Base-by-base conservation (phyloP, 2,888 invertebrate species). In the Aspidiotus rigidus region DNA sequence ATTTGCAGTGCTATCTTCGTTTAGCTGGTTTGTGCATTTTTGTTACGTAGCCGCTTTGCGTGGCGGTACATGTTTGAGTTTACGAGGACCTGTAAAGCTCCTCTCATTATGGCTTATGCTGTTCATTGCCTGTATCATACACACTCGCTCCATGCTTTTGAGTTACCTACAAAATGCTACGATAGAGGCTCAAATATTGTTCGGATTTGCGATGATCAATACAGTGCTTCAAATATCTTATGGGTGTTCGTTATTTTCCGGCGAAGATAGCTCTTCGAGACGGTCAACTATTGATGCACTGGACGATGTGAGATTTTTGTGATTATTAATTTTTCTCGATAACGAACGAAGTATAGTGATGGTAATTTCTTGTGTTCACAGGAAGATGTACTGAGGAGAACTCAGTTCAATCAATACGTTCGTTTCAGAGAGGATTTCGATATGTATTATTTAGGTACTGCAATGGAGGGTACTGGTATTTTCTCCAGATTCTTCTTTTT, bases 1-100 rank as follows among this genome's bases (percentile, higher is more conserved):
- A 57, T 79, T 86, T 60, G 84, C 85, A 39, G 85, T 86, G 57
- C 82, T 87, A 6, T 84, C 90, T 76, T 85, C 86, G 73, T 78
- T 91, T 61, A 82, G 89, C 61, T 94, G 94, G 94, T 79, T 88
- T 66, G 82, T 90, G 16, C 93, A 95, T 79, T 84, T 89, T 74
- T 84, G 87, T 72, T 89, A 87, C 77, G 82, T 84, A 74, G 79
- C 89, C 73, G 85, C 86, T 6, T 78, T 90, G 69, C 85, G 86
- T 67, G 75, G 75, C 71, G 81, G 74, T 81, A 84, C 73, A 79
- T 87, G 55, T 82, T 83, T 0, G 76, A 83, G 71, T 87, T 86
- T 79, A 83, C 88, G 71, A 81, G 94, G 94, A 0, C 89, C 92
- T 0, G 79, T 85, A 10, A 75, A 82, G 8, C 81, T 89, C 71